Percentiles rank a stretch among this genome's conserved stretches.
phyloP scores from a whole-genome alignment of 2,797 vertebrate genomes.

The Morus bassanus region DNA sequence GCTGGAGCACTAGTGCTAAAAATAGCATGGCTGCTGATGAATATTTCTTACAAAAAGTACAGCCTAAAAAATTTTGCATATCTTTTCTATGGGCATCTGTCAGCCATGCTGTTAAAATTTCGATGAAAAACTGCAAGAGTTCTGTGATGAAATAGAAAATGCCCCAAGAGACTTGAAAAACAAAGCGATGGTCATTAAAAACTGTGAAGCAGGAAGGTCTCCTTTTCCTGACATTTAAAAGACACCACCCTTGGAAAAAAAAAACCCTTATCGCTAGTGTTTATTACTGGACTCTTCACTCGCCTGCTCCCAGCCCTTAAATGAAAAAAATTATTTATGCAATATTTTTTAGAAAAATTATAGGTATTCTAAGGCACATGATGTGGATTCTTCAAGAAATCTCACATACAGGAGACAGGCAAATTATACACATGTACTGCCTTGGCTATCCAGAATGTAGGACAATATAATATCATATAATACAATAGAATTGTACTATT shows the following conservation, averaged over 20 bases:
- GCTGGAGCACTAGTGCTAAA: constrained; percentile 58
- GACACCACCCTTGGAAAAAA: constrained; percentile 59
- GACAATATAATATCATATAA: not conserved
- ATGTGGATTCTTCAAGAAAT: not conserved
- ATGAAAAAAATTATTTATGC: not conserved
- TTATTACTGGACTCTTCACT: not conserved
- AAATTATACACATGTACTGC: not conserved
- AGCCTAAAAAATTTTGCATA: not conserved
- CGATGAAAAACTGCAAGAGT: not conserved
- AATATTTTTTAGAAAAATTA: not conserved
- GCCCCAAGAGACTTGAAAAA: constrained; percentile 35
- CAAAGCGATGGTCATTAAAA: constrained; percentile 60
- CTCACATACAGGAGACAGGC: not conserved
- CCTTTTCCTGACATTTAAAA: constrained; percentile 76
- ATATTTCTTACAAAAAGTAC: not conserved
- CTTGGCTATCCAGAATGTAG: not conserved
- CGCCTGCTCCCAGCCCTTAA: not conserved
- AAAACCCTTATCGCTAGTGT: not conserved
- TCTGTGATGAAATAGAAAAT: not conserved
- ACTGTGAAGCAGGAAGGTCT: constrained; percentile 70
- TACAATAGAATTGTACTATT: not conserved
- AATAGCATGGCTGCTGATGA: constrained; percentile 50
- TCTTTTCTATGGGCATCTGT: constrained; percentile 15
- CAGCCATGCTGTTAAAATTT: not conserved
- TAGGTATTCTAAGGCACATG: not conserved